Base-by-base conservation (phyloP, 2,888 invertebrate species). In the Galerucella pusilla region DNA sequence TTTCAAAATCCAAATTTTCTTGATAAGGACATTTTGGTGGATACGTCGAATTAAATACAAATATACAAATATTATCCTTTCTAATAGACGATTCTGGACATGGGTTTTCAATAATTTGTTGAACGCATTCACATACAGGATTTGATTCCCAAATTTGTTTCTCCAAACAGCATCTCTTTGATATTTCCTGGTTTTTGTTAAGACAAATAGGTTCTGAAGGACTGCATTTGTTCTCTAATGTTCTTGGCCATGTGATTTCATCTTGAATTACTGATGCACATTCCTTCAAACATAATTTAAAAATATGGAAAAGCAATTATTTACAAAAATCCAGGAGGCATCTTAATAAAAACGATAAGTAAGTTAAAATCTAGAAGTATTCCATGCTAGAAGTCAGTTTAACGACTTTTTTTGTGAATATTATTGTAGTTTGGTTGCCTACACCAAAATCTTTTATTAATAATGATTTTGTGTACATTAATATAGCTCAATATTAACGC, bases 21-120 rank as follows among this genome's bases (percentile, higher is more conserved):
- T 75, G 73, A 59, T 80, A 82, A 0, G 82, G 81, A 77, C 83
- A 83, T 35, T 75, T 46, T 9, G 80, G 78, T 35, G 83, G 83
- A 73, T 77, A 83, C 6, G 71, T 74, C 2, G 77, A 66, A 11
- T 71, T 12, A 12, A 79, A 71, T 2, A 80, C 46, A 20, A 73
- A 76, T 25, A 79, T 76, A 59, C 82, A 83, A 20, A 78, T 77
- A 52, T 75, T 75, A 14, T 69, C 70, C 28, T 28, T 54, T 9
- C 25, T 10, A 3, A 59, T 52, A 1, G 77, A 73, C 60, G 74
- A 71, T 10, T 73, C 49, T 28, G 83, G 82, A 64, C 83, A 83
- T 9, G 81, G 82, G 54, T 78, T 79, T 9, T 20, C 75, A 10
- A 77, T 74, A 9, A 42, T n/a, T 45, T 76, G 28, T 70, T 80